Conservation (phyloP, 1,140 invertebrate species). For the Stegodyphus dumicola region DNA sequence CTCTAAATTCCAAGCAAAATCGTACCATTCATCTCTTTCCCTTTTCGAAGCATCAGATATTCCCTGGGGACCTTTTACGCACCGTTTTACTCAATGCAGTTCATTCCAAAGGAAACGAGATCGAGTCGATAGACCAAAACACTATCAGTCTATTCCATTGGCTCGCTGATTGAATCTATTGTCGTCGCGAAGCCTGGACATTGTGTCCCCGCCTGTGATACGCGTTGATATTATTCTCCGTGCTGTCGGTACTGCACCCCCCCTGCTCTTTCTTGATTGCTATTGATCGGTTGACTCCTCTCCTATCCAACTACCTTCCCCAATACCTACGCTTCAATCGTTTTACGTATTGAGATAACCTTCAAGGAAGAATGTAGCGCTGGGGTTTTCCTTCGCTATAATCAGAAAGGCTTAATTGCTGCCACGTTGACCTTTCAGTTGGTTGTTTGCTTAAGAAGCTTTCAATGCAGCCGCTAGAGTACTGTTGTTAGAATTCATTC, state of each 20-base stretch:
- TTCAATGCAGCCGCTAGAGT: too few species aligned
- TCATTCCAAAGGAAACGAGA: constrained; percentile 28
- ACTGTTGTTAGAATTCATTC: too few species aligned
- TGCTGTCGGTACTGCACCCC: not conserved
- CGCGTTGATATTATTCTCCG: constrained; percentile 41
- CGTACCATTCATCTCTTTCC: constrained; percentile 17
- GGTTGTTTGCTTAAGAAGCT: constrained; percentile 19
- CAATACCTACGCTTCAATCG: constrained; percentile 23
- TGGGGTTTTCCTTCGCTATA: constrained; percentile 9
- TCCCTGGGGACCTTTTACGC: constrained; percentile 29
- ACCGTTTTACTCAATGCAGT: constrained; percentile 16
- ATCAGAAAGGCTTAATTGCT: constrained; percentile 46
- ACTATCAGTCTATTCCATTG: constrained; percentile 51
- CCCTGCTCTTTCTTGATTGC: constrained; percentile 49
- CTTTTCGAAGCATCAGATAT: not conserved
- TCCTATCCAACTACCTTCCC: not conserved
- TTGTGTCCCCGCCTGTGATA: constrained; percentile 41
- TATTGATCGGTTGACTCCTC: constrained; percentile 28
- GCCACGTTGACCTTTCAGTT: constrained; percentile 27
- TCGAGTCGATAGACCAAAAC: constrained; percentile 55
- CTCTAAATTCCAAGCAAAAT: constrained; percentile 31
- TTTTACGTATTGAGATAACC: constrained; percentile 17
- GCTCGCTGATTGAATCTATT: constrained; percentile 60
- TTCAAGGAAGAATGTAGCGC: constrained; percentile 1
- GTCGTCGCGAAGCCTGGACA: constrained; percentile 42